Evolutionary conservation across 1,140 invertebrate species (phyloP).

Genomic region (Plodia interpunctella): DNA sequence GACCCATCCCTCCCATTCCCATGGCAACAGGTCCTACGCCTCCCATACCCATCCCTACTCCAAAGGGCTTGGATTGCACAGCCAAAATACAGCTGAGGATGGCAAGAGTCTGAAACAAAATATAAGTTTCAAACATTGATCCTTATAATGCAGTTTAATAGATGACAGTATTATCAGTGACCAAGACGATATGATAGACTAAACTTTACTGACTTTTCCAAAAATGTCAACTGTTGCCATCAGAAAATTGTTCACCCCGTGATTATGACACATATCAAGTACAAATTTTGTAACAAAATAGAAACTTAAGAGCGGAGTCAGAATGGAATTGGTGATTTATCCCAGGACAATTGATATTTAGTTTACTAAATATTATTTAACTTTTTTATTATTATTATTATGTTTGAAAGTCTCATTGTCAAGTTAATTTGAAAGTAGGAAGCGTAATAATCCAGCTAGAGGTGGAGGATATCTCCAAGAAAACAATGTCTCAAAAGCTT

Average conservation of each 20-base stretch:
- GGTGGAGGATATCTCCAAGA: neutral
- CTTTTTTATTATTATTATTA: too few relatives aligned
- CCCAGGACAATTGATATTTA: neutral
- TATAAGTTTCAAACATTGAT: neutral
- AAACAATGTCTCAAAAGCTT: neutral
- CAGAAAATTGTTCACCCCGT: too few relatives aligned
- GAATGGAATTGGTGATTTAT: too few relatives aligned
- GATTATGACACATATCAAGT: too few relatives aligned
- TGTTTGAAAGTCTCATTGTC: neutral
- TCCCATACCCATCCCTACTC: neutral
- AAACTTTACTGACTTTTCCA: neutral
- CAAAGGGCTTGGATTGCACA: neutral
- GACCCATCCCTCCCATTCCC: neutral
- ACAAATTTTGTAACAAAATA: too few relatives aligned
- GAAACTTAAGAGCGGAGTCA: too few relatives aligned
- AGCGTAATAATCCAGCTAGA: neutral
- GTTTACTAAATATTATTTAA: too few relatives aligned
- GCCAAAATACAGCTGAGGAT: neutral
- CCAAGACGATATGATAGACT: too few relatives aligned
- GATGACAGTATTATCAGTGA: neutral
- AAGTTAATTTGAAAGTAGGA: neutral
- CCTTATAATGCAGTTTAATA: neutral
- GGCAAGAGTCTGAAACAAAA: constrained; percentile 6
- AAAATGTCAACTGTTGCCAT: too few relatives aligned
- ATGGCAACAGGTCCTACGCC: neutral